These are phyloP conservation scores for Passerina amoena DNA, from an alignment of 2,113 vertebrate genomes.

Conservation along the genomic window DNA sequence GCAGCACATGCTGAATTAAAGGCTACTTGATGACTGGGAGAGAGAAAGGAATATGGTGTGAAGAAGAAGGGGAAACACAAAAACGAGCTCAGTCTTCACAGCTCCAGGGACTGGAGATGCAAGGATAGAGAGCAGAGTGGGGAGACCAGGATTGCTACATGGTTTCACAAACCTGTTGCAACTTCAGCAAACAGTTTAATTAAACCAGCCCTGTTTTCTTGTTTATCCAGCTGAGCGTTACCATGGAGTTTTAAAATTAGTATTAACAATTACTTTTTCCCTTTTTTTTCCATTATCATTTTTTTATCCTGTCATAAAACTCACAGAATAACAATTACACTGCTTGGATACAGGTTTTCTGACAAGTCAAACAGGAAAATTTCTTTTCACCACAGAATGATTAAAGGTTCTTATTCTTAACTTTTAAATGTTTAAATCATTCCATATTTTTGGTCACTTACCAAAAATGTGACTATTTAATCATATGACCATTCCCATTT, in stretches of 20 bases:
- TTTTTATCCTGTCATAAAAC: background rate
- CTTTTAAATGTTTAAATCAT: background rate
- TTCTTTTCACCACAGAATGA: background rate
- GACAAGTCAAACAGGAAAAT: background rate
- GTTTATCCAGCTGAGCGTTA: background rate
- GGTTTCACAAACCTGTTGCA: background rate
- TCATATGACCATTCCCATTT: background rate
- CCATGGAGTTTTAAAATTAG: background rate
- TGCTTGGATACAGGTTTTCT: background rate
- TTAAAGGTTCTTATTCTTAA: background rate
- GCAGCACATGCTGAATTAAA: background rate
- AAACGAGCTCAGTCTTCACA: background rate
- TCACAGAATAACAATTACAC: background rate
- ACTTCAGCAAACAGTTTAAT: background rate
- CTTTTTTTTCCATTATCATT: background rate
- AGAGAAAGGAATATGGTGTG: background rate
- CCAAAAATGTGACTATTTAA: background rate
- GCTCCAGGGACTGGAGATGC: background rate
- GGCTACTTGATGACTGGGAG: background rate
- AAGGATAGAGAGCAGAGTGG: background rate
- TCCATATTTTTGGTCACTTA: background rate
- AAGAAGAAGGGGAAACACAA: background rate
- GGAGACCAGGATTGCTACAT: background rate
- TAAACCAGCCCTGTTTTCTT: background rate
- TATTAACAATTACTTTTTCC: background rate